phyloP scores from a whole-genome alignment of 2,888 invertebrate genomes.

The Hemaris fuciformis region DNA sequence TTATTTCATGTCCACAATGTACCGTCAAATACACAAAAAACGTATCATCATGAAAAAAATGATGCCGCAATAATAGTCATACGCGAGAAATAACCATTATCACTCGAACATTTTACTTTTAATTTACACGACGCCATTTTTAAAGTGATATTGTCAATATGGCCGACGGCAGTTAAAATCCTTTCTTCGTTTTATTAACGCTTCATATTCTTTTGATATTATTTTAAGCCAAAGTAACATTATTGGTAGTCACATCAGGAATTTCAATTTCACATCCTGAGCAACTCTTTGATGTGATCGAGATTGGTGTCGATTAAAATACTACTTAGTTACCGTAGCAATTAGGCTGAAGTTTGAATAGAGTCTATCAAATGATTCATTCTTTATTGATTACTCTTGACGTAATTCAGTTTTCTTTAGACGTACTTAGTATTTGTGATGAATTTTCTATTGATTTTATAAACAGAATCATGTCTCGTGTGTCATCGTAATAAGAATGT shows the following conservation, averaged over 20 bases:
- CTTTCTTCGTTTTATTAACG: neutral
- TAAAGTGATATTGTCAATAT: constrained; percentile 9
- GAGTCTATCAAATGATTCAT: constrained; percentile 5
- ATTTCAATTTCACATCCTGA: constrained; percentile 79
- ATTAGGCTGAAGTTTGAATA: neutral
- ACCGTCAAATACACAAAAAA: neutral
- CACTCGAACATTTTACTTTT: neutral
- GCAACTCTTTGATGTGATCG: constrained; percentile 72
- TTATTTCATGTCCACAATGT: neutral
- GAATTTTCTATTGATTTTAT: neutral
- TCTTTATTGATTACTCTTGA: neutral
- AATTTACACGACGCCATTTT: neutral
- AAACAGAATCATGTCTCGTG: neutral
- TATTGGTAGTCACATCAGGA: constrained; percentile 80
- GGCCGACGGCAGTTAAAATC: neutral
- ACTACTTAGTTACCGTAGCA: neutral
- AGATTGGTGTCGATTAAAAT: neutral
- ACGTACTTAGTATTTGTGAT: neutral
- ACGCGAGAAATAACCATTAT: neutral
- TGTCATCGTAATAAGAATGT: neutral
- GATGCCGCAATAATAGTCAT: neutral
- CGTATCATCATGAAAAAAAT: neutral
- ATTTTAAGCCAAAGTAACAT: constrained; percentile 69
- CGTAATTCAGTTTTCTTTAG: neutral
- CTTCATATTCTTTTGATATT: constrained; percentile 61